Evolutionary conservation across 92 coral and sea anemone species (phyloP).

Genomic region (Heteractis magnifica): DNA sequence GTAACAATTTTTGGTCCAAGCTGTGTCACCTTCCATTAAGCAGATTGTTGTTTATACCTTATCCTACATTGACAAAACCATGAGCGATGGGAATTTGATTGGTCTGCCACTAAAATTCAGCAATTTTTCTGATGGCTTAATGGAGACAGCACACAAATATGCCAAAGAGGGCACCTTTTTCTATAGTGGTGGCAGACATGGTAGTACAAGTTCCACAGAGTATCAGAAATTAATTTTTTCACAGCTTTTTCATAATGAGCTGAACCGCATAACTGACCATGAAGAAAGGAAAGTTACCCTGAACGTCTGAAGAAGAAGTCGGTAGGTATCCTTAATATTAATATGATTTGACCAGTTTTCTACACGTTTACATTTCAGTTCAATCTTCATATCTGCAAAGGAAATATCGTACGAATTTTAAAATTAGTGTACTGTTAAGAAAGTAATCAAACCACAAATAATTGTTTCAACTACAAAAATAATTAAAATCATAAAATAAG

Average conservation of each 20-base stretch:
- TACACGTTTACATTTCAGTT: neutral
- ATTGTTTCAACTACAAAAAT: neutral
- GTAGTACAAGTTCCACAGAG: no score
- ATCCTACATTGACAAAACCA: neutral
- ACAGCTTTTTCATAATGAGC: neutral
- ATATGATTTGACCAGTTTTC: neutral
- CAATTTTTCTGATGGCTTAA: no score
- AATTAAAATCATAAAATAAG: constrained; percentile 1
- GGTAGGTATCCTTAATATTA: neutral
- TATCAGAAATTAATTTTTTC: no score
- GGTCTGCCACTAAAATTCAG: no score
- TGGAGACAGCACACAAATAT: no score
- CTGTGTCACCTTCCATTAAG: constrained; percentile 30
- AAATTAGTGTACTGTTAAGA: neutral
- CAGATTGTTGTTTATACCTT: constrained; percentile 21
- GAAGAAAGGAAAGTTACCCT: neutral
- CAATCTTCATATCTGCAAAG: constrained; percentile 1
- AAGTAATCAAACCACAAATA: neutral
- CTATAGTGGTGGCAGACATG: no score
- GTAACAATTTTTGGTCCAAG: constrained; percentile 15
- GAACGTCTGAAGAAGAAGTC: neutral
- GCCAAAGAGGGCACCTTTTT: no score
- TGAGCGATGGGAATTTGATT: no score
- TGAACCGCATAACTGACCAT: neutral
- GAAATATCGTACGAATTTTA: neutral